Evolutionary conservation across 2,797 vertebrate genomes (phyloP).

Genomic region (Ceyx erithaca): DNA sequence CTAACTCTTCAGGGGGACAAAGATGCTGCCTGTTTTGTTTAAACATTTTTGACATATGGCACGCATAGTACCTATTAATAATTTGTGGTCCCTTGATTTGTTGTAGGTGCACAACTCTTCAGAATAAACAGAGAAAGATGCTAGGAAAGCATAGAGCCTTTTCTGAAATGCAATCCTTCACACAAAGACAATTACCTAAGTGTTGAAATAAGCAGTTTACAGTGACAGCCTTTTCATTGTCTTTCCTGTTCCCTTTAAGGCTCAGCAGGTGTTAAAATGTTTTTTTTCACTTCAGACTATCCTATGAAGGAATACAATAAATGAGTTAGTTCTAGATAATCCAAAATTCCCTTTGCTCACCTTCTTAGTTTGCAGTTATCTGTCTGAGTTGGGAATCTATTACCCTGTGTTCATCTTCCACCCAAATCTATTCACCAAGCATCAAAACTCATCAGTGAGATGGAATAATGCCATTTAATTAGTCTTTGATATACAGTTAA

Average conservation of each 20-base stretch:
- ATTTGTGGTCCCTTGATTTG: neutral
- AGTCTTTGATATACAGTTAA: conserved; percentile 87
- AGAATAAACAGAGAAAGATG: neutral
- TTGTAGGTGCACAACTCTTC: neutral
- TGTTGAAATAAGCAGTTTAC: conserved; percentile 65
- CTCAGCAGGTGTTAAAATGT: conserved; percentile 68
- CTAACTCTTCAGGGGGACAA: neutral
- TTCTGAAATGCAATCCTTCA: conserved; percentile 15
- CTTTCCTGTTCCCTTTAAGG: conserved; percentile 15
- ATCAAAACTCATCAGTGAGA: conserved; percentile 85
- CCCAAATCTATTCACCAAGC: conserved; percentile 80
- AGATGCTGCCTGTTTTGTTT: neutral
- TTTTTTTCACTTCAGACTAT: conserved; percentile 60
- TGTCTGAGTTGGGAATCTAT: conserved; percentile 78
- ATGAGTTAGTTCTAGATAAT: conserved; percentile 76
- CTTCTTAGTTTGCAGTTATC: conserved; percentile 72
- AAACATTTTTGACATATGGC: neutral
- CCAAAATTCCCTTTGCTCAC: conserved; percentile 75
- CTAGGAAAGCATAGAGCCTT: neutral
- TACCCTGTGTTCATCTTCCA: conserved; percentile 76
- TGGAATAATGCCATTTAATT: conserved; percentile 87
- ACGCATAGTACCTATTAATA: neutral
- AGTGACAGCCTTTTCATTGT: conserved; percentile 25
- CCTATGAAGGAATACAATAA: conserved; percentile 70
- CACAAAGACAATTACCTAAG: conserved; percentile 15